Conservation (phyloP, 2,888 invertebrate species). For the Phrixothrix hirtus region DNA sequence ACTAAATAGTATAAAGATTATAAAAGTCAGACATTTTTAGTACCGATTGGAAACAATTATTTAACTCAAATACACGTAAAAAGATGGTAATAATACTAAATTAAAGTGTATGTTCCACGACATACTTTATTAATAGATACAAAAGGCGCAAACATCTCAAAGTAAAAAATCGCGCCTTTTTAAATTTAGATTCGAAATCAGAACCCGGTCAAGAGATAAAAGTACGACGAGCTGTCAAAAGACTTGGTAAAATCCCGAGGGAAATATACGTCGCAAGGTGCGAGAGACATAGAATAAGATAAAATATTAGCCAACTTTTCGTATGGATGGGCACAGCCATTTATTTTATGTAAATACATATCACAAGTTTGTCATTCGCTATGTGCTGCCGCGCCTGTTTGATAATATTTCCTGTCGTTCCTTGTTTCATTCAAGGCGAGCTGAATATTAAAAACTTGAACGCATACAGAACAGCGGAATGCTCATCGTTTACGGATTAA, state of each 20-base stretch:
- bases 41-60: too few species aligned
- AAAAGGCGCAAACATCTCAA: not conserved
- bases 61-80: not conserved
- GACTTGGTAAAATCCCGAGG: slow-evolving; percentile 45
- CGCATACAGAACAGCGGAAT: slow-evolving; percentile 5
- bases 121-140: not conserved
- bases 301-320: slow-evolving; percentile 59
- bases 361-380: slow-evolving; percentile 57
- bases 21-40: too few species aligned
- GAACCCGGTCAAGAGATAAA: slow-evolving; percentile 33
- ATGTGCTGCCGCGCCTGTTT: slow-evolving; percentile 42
- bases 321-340: slow-evolving; percentile 58
- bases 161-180: slow-evolving; percentile 13
- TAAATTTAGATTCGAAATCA: slow-evolving; percentile 27
- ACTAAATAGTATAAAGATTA: too few species aligned
- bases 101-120: not conserved
- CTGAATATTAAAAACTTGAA: slow-evolving; percentile 25
- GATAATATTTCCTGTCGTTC: slow-evolving; percentile 29
- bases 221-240: slow-evolving; percentile 47
- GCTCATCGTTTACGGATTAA: slow-evolving; percentile 10
- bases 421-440: slow-evolving; percentile 21
- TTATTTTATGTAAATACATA: slow-evolving; percentile 59
- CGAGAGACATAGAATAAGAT: slow-evolving; percentile 43
- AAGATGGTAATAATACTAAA: too few species aligned
- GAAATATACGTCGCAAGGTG: slow-evolving; percentile 54